Base-by-base conservation (phyloP, 2,888 invertebrate species). In the Meiosimyza platycephala region DNA sequence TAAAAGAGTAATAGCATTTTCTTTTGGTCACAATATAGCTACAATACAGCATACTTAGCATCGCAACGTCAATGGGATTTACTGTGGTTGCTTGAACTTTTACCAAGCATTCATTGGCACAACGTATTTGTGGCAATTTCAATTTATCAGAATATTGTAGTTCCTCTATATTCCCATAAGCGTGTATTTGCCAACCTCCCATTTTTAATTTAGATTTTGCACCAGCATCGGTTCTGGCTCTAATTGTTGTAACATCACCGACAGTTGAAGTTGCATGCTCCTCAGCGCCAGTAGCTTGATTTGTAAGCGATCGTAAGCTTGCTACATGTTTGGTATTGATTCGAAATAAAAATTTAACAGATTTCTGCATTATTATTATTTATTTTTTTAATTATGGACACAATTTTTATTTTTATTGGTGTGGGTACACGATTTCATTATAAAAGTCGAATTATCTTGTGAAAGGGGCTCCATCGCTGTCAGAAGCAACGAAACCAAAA, bases 31-130 rank as follows among this genome's bases (percentile, higher is more conserved):
- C 13, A 12, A 28, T 28, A 28, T 28, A 28, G n/a, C n/a, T 4
- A 3, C 3, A 7, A 48, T 6, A 15, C 13, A 52, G 72, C 86
- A 82, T 88, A 94, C 94, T 90, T 79, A 93, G 89, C 95, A 98
- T 96, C 74, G 91, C 91, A 9, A 93, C 87, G 88, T 99, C 98
- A 72, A 98, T 92, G 0, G 98, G 97, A 89, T 99, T 99, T 18
- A 99, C 89, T 67, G 96, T 94, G n/a, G 97, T 90, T 51, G 96
- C 93, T 80, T 90, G 89, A 51, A 98, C 93, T 86, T 93, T 91
- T 72, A 99, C 90, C 6, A 98, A 88, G 73, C 98, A 89, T 77
- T 97, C 93, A 78, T 90, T 88, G 0, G 96, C 94, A 75, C 89
- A 89, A 67, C 88, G 88, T 75, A 97, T 90, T 64, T 90, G 82